These are phyloP conservation scores for Himalopsyche anomala DNA, from an alignment of 2,888 invertebrate species.

Conservation along the genomic window DNA sequence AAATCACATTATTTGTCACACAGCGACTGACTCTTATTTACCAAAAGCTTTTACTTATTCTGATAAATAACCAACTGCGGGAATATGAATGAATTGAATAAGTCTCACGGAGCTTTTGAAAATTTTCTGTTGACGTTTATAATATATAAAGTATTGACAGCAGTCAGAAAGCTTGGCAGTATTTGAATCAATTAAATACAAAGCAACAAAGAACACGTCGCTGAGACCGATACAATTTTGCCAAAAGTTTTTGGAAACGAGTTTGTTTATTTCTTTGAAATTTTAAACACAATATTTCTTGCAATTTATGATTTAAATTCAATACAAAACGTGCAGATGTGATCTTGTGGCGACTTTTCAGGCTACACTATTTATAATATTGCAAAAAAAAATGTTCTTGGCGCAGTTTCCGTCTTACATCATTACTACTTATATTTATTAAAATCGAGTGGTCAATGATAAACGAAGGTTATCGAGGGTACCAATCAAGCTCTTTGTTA, in stretches of 20 bases:
- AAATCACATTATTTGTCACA: too few relatives aligned
- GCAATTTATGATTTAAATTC: background rate
- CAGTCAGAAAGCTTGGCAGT: slow-evolving; percentile 16
- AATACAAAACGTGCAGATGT: background rate
- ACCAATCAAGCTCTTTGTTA: too few relatives aligned
- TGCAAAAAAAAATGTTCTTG: too few relatives aligned
- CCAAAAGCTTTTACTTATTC: slow-evolving; percentile 2
- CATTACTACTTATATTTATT: too few relatives aligned
- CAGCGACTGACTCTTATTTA: background rate
- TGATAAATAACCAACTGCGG: slow-evolving; percentile 40
- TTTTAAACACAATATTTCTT: background rate
- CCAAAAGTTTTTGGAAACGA: background rate
- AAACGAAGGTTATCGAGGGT: too few relatives aligned
- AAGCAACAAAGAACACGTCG: slow-evolving; percentile 8
- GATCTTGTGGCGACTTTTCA: too few relatives aligned
- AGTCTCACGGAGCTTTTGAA: slow-evolving; percentile 22
- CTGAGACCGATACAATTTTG: background rate
- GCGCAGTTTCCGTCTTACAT: too few relatives aligned
- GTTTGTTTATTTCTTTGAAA: background rate
- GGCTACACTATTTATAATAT: too few relatives aligned
- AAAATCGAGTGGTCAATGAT: too few relatives aligned
- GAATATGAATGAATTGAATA: slow-evolving; percentile 34
- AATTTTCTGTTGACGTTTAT: slow-evolving; percentile 31
- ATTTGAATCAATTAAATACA: slow-evolving; percentile 42
- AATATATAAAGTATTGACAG: slow-evolving; percentile 4